Evolutionary conservation across 2,888 invertebrate species (phyloP), one percentile per base, ranked within the genome.

Genomic region (Drosophila austrosaltans): DNA sequence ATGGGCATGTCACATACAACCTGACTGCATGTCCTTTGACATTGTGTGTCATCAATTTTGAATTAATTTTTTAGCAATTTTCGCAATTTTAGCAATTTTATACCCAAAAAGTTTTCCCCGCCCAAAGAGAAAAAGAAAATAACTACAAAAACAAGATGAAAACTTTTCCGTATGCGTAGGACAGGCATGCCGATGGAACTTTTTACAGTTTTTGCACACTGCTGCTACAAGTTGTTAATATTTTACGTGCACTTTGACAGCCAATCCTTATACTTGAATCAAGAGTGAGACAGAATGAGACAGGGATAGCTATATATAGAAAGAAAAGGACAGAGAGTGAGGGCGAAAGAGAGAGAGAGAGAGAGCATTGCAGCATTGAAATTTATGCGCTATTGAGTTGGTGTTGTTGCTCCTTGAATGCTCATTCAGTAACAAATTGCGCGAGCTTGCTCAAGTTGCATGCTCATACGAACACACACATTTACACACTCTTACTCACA

Each of bases 31-130:
- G 78, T 75, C 75, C 86, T 81, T 82, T 81, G 83, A 77, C 86
- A 79, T 75, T 77, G 74, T 79, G 88, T 81, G 88, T 79, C 83
- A 88, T 86, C 88, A 74, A 88, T 86, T 86, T 86, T 66, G 69
- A 78, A 87, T 87, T 83, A 82, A 82, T 87, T 87, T 87, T 87
- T 78, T 54, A 73, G 76, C 77, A 73, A 86, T 88, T 84, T 85
- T 72, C 70, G 68, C 73, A 76, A 73, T 80, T 82, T 75, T 66
- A 48, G 48, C 48, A 48, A 48, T 48, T 48, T 48, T 48, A 48
- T 48, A 20, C 60, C 56, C 66, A 75, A 70, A 65, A 74, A 74
- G 54, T 65, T 78, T 66, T 63, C 63, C n/a, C 66, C 28, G 36
- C 54, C 20, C 22, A 57, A 39, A 57, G 36, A 56, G 3, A 28